These are phyloP conservation scores for Pygocentrus nattereri DNA, from an alignment of 2,797 vertebrate species.

Conservation along the genomic window DNA sequence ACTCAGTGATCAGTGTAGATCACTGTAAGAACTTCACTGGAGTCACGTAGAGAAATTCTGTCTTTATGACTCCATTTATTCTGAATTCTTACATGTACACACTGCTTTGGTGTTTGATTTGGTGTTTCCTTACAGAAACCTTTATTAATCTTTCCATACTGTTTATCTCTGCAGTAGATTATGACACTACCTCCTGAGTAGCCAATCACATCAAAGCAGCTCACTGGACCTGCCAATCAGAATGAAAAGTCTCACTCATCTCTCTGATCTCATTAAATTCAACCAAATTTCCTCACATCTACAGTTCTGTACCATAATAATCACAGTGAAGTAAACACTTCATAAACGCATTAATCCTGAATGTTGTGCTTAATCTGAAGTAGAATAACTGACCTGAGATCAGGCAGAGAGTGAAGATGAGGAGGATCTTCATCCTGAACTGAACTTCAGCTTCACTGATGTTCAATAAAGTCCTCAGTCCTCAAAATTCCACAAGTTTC, in stretches of 20 bases:
- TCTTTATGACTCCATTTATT: neutral
- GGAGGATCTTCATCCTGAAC: slow-evolving; percentile 20
- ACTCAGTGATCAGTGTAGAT: slow-evolving; percentile 33
- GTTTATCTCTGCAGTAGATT: neutral
- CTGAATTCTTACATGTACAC: neutral
- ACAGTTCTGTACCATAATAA: neutral
- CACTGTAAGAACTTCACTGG: neutral
- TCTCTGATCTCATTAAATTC: neutral
- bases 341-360: neutral
- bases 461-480: neutral
- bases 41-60: neutral
- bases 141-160: neutral
- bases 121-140: slow-evolving; percentile 15
- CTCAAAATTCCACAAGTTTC: neutral
- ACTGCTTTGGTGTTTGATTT: neutral
- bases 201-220: neutral
- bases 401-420: neutral
- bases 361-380: neutral
- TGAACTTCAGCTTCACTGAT: neutral
- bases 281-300: neutral
- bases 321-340: neutral
- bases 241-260: neutral
- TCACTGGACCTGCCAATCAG: neutral
- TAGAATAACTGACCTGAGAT: slow-evolving; percentile 13
- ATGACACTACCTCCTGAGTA: neutral